Conservation (phyloP, 2,797 vertebrate species). For the Okamejei kenojei region DNA sequence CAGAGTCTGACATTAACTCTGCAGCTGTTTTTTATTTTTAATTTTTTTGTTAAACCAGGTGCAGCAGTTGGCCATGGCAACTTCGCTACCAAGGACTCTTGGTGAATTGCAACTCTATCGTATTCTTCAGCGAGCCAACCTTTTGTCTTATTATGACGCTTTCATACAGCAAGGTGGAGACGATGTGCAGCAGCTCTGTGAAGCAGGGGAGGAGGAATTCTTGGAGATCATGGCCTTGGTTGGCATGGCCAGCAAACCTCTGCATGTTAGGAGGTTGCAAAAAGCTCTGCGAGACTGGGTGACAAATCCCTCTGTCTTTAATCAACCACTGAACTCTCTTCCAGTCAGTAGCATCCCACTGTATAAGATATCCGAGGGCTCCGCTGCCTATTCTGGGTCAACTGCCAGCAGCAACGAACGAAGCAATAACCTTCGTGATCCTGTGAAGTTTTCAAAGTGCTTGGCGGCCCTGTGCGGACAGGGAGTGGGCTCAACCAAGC, state of each 20-base stretch:
- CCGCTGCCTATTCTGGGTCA: conserved; percentile 67
- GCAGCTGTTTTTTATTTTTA: conserved; percentile 43
- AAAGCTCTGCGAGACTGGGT: conserved; percentile 96
- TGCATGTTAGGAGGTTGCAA: conserved; percentile 89
- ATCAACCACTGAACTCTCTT: conserved; percentile 87
- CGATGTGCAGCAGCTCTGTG: conserved; percentile 95
- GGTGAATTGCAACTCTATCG: conserved; percentile 95
- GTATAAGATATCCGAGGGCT: conserved; percentile 88
- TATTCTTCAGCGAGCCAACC: conserved; percentile 90
- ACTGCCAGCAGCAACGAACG: conserved; percentile 63
- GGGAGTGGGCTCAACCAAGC: conserved; percentile 66
- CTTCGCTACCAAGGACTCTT: conserved; percentile 87
- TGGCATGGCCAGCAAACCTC: conserved; percentile 96
- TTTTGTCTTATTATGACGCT: conserved; percentile 96
- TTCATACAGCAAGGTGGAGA: conserved; percentile 98
- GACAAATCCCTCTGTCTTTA: conserved; percentile 90
- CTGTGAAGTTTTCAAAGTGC: conserved; percentile 77
- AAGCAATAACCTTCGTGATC: conserved; percentile 60
- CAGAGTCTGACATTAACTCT: conserved; percentile 37
- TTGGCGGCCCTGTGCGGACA: conserved; percentile 68
- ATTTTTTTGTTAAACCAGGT: conserved; percentile 12
- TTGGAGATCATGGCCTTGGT: conserved; percentile 98
- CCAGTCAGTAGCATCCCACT: conserved; percentile 97
- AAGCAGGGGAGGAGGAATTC: conserved; percentile 95
- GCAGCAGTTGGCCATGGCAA: conserved; percentile 65